Evolutionary conservation across 2,113 vertebrate genomes (phyloP).

Genomic region (Rhipidura dahli): DNA sequence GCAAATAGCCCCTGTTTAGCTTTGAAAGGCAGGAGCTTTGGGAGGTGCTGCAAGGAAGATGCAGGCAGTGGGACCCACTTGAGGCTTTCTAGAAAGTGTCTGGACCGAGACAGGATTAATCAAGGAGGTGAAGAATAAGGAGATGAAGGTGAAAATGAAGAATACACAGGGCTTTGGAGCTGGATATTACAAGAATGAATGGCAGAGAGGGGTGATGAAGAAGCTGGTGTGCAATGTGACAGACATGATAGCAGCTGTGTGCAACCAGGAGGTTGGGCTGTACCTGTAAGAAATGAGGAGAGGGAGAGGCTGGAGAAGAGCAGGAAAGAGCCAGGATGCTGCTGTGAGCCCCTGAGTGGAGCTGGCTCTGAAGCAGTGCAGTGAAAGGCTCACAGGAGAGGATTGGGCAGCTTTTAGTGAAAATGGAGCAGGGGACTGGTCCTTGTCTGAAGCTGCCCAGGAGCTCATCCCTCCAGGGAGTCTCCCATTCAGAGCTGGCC

Average conservation of each 20-base stretch:
- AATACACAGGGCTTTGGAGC: not conserved
- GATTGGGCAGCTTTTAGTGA: not conserved
- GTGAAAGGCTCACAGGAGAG: not conserved
- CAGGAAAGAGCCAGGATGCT: not conserved
- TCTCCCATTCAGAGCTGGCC: not conserved
- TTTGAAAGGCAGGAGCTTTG: not conserved
- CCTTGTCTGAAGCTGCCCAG: not conserved
- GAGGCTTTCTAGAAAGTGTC: not conserved
- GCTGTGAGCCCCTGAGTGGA: not conserved
- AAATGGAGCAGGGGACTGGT: not conserved
- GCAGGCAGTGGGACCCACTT: not conserved
- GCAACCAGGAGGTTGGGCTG: not conserved
- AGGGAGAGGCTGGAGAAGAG: not conserved
- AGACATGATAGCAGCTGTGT: fast-evolving
- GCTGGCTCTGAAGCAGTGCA: not conserved
- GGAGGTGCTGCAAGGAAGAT: not conserved
- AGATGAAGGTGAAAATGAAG: not conserved
- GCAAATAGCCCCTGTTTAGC: fast-evolving
- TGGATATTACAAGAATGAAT: not conserved
- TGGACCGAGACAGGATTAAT: not conserved
- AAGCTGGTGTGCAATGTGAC: not conserved
- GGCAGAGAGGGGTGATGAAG: not conserved
- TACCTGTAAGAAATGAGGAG: not conserved
- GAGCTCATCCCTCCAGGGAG: not conserved
- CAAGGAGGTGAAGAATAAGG: not conserved